phyloP scores from a whole-genome alignment of 2,797 vertebrate genomes.

The Hylomyscus alleni region DNA sequence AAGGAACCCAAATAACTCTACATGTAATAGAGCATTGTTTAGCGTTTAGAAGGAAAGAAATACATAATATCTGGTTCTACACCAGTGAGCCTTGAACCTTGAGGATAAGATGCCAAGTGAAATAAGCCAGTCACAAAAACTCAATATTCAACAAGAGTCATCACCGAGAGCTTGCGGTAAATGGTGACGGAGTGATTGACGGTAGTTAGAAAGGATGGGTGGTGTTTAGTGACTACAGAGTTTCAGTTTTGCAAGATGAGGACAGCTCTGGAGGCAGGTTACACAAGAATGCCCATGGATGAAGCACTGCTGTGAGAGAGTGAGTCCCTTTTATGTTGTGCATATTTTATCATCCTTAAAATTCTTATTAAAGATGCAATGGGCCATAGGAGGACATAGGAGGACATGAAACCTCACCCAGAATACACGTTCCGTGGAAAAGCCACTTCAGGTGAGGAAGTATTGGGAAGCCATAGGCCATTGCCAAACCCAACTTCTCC shows the following conservation, averaged over 20 bases:
- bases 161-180: neutral
- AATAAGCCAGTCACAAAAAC: neutral
- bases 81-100: neutral
- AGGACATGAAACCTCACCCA: neutral
- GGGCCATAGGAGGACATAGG: too few species aligned
- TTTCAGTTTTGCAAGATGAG: slow-evolving; percentile 36
- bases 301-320: neutral
- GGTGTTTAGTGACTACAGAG: neutral
- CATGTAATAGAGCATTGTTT: neutral
- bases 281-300: neutral
- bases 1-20: neutral
- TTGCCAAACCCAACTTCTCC: neutral
- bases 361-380: neutral
- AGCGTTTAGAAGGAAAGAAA: neutral
- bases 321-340: neutral
- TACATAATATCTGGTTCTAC: neutral
- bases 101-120: neutral
- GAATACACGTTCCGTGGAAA: neutral
- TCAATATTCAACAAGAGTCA: neutral
- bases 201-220: neutral
- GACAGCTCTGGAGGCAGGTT: neutral
- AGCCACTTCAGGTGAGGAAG: neutral
- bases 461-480: neutral
- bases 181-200: neutral
- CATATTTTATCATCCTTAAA: neutral